Base-by-base conservation (phyloP, 2,888 invertebrate species). In the Hemaris fuciformis region DNA sequence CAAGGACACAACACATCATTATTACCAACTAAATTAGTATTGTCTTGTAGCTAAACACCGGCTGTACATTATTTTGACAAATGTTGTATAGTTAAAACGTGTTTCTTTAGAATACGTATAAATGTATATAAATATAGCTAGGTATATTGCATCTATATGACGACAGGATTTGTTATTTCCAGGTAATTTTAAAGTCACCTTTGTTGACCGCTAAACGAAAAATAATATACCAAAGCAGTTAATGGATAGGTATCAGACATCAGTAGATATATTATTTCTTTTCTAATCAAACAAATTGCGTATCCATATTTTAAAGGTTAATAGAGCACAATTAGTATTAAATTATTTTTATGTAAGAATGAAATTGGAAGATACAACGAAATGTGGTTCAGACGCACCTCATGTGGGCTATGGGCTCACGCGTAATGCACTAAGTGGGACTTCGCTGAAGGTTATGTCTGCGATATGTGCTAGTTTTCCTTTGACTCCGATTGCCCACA, bases 1-100 rank as follows among this genome's bases (percentile, higher is more conserved):
- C 62, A 63, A 63, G 62, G 63, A 61, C 63, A 56, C 62, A 62
- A 64, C 57, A 46, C 62, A 68, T 58, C 62, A 65, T 61, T 65
- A 64, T 62, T 62, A 62, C 57, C 57, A 57, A 62, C 53, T 13
- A 64, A 61, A 63, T 56, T 57, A 59, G 41, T 15, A 60, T 62
- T 60, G 59, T 63, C 60, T 64, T 59, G 60, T 38, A 60, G 22
- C 48, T 31, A 60, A 59, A 60, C 27, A 25, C 15, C 15, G 18
- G 15, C 15, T 8, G 38, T 15, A 27, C 6, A 27, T 27, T 27
- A 6, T 25, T 25, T 48, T 22, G 8, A 20, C 3, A 0, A 45
- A 45, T 45, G 10, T 20, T 10, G 7, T 8, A 10, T 45, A 22
- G 18, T 22, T 20, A 6, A 10, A 10, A 45, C 3, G 20, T 45